Percentiles rank a stretch among this genome's conserved stretches.
Evolutionary conservation across 2,888 invertebrate species (phyloP).

Genomic region (Spatulosminthurus flaviceps): DNA sequence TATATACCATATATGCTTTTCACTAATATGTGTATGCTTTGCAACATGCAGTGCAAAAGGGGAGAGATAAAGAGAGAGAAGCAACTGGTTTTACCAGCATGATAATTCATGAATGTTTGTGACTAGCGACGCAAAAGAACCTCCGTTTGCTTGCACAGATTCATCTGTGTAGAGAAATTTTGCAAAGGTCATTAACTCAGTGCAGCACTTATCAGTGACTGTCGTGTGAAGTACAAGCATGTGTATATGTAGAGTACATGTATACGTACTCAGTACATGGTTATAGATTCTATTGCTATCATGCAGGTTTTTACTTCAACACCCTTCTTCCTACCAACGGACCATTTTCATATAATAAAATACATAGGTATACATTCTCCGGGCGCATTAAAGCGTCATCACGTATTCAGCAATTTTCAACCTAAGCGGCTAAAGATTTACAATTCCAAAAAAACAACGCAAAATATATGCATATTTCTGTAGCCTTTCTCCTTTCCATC

Average conservation of each 20-base stretch:
- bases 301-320: not conserved
- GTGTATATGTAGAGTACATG: not conserved
- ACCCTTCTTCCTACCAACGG: not conserved
- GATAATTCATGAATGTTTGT: conserved; percentile 42
- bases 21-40: not conserved
- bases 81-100: conserved; percentile 43
- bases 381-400: not conserved
- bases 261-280: not conserved
- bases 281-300: not conserved
- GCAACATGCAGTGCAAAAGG: not conserved
- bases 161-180: conserved; percentile 52
- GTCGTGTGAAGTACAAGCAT: conserved; percentile 23
- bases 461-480: not conserved
- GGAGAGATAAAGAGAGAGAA: conserved; percentile 22
- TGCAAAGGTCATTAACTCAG: conserved; percentile 63
- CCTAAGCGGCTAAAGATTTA: conserved; percentile 6
- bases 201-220: conserved; percentile 36
- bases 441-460: not conserved
- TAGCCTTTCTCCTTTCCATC: not conserved
- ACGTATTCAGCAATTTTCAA: not conserved
- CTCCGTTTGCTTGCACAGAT: conserved; percentile 29
- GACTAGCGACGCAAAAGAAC: conserved; percentile 43
- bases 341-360: not conserved
- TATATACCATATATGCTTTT: not conserved
- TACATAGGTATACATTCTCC: not conserved